Evolutionary conservation across 2,113 vertebrate species (phyloP), one percentile per base, ranked within the genome.

Genomic region (Felis chaus): DNA sequence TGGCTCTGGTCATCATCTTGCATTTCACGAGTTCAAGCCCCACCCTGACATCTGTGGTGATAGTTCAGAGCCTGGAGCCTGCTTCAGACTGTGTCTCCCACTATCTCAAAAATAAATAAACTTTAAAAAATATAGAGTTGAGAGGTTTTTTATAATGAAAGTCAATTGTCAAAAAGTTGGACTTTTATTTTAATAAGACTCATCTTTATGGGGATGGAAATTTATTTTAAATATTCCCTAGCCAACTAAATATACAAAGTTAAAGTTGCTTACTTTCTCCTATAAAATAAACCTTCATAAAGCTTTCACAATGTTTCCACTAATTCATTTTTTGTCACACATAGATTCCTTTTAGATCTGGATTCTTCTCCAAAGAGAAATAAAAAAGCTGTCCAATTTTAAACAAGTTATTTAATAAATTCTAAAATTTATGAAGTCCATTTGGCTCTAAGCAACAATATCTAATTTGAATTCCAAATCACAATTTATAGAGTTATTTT

Each of bases 391-490:
- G 19, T 36, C 36, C 50, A 80, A 92, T 33, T 89, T 95, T 95
- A 88, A 95, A 65, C 29, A 5, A 91, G 27, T 36, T 91, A 85
- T 76, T 91, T 84, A 83, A 78, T 73, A 97, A 91, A 48, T 88
- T 76, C 69, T 90, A 94, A 93, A 41, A 66, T 63, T 11, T 92
- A 25, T 90, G 29, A 92, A 92, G 65, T 91, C 6, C n/a, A 83
- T 25, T 92, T 91, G 27, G 41, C 12, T 88, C 45, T 65, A 87
- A 79, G 45, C 82, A 80, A 68, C 36, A 85, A 93, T 33, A 63
- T 74, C 57, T 57, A 87, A 68, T 39, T 91, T 48, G 94, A 93
- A 95, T 97, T 80, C 78, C 27, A 81, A 92, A 45, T 94, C 48
- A 84, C 39, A 94, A 66, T 91, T 94, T 69, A 93, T 69, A 69